Evolutionary conservation across 2,797 vertebrate genomes (phyloP).

Genomic region (Synanceia verrucosa): DNA sequence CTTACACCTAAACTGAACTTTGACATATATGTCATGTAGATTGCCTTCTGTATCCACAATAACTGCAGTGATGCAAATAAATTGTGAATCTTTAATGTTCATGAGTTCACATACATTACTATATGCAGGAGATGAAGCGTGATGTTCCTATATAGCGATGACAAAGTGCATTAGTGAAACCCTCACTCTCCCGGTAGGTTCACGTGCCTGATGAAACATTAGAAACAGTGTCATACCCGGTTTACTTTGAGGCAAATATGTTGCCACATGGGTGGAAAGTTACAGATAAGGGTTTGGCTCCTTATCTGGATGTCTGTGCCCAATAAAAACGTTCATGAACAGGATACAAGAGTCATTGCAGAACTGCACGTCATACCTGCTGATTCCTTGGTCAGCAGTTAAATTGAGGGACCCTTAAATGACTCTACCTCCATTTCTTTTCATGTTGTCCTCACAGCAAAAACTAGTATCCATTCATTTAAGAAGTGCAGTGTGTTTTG

Average conservation of each 20-base stretch:
- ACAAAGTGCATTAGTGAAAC: conserved; percentile 66
- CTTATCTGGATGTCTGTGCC: conserved; percentile 10
- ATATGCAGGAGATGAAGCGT: conserved; percentile 55
- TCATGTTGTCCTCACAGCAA: conserved; percentile 7
- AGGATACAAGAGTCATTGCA: background rate
- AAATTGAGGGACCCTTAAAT: conserved; percentile 12
- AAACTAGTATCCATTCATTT: background rate
- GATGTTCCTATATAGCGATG: conserved; percentile 59
- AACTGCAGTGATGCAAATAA: conserved; percentile 48
- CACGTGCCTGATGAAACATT: conserved; percentile 67
- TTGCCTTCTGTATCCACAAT: conserved; percentile 15
- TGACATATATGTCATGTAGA: background rate
- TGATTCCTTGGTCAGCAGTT: conserved; percentile 13
- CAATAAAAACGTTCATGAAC: conserved; percentile 3
- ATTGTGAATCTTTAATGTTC: conserved; percentile 53
- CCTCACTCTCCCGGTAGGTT: conserved; percentile 63
- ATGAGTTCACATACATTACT: conserved; percentile 66
- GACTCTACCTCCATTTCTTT: background rate
- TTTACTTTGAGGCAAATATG: conserved; percentile 57
- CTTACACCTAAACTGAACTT: background rate
- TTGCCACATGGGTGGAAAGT: conserved; percentile 24
- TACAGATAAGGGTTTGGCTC: conserved; percentile 1
- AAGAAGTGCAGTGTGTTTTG: background rate
- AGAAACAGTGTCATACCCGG: conserved; percentile 69
- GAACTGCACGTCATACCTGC: background rate